Base-by-base conservation (phyloP, 1,140 invertebrate genomes). In the Ditylenchus dipsaci region DNA sequence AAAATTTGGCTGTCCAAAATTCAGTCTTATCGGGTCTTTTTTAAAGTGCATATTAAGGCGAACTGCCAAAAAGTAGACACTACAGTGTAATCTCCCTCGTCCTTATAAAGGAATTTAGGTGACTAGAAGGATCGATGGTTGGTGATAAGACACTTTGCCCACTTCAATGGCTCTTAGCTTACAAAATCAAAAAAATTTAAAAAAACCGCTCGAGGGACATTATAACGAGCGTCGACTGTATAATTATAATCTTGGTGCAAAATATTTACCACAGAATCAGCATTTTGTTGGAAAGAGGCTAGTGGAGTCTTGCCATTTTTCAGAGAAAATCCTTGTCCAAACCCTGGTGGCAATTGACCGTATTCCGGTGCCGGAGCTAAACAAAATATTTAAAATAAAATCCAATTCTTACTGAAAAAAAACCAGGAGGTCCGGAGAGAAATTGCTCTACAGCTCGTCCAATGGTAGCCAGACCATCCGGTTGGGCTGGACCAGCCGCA, bases 291-390 rank as follows among this genome's bases (percentile, higher is more conserved):
- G 19, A 81, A 79, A 11, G 73, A 74, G 43, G 64, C 56, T 33
- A 71, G 72, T 3, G 67, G 19, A n/a, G 58, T 57, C 62, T 72
- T 69, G 59, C 67, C 78, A 19, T 81, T 76, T 21, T 68, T 60
- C 23, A 82, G 60, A 26, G 80, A 83, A 59, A 82, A 82, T 26
- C 80, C 80, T 58, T 79, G 79, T n/a, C 72, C 73, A 59, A 82
- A 82, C 5, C 81, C 81, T 45, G 80, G 77, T 38, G 80, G 80
- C 23, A 80, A 61, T 62, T 80, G 74, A n/a, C 74, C 47, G 23
- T 80, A 70, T 8, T 45, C 49, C 26, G 61, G 56, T 5, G 49
- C 3, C 15, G 49, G 49, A 53, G n/a, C n/a, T 21, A 53, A 53
- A 53, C 49, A 13, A n/a, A 45, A 45, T 11, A 53, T 53, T 53